Percentiles rank a stretch among this genome's conserved stretches.
Evolutionary conservation across 1,140 invertebrate species (phyloP).

Genomic region (Hesperophylax magnus): DNA sequence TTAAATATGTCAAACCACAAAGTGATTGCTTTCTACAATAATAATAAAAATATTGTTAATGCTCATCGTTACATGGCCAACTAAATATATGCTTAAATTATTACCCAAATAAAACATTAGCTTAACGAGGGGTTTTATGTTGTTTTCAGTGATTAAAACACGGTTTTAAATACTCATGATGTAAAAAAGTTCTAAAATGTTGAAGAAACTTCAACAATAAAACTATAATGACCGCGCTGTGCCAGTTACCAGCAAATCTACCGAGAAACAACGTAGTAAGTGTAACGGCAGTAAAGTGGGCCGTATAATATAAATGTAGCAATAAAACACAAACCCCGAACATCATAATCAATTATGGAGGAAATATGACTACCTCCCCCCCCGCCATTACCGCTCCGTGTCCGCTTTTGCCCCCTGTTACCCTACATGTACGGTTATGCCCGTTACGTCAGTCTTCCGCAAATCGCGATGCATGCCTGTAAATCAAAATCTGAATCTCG

Average conservation of each 20-base stretch:
- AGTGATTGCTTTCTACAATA: no score
- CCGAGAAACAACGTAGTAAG: not conserved
- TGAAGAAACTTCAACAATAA: not conserved
- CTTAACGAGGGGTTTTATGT: no score
- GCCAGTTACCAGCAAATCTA: not conserved
- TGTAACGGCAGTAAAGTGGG: not conserved
- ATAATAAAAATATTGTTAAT: no score
- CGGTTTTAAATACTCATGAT: not conserved
- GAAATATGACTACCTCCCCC: not conserved
- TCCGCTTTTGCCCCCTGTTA: not conserved
- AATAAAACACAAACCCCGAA: slow-evolving; percentile 30
- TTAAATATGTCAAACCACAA: no score
- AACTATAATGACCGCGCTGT: not conserved
- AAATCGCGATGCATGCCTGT: not conserved
- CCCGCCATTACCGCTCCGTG: not conserved
- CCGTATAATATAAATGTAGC: slow-evolving; percentile 29
- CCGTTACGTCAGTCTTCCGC: not conserved
- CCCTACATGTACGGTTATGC: no score
- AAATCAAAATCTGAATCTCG: not conserved
- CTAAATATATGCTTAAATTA: no score
- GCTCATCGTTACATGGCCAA: no score
- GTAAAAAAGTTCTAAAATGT: not conserved
- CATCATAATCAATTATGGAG: slow-evolving; percentile 28
- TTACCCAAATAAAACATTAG: no score
- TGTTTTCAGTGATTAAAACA: not conserved